These are phyloP conservation scores for Lanistes nyassanus DNA, from an alignment of 1,140 invertebrate species.

Conservation along the genomic window DNA sequence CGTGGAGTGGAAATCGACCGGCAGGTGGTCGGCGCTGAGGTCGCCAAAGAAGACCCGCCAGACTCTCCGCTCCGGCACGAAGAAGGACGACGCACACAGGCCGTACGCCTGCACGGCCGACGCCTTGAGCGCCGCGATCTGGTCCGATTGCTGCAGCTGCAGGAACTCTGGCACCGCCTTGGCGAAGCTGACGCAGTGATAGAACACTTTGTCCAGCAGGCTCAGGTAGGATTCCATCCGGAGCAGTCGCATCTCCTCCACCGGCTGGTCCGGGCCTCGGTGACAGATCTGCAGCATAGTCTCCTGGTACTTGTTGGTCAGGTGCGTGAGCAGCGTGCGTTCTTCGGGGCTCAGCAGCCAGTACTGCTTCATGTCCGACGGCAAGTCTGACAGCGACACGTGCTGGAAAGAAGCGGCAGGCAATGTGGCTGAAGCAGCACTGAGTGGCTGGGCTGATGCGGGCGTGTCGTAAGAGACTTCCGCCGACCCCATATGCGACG, in stretches of 20 bases:
- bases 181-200: conserved; percentile 11
- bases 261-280: background rate
- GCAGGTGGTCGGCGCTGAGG: background rate
- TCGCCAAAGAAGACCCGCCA: conserved; percentile 5
- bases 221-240: conserved; percentile 10
- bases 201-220: background rate
- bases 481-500: too few species aligned
- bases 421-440: too few species aligned
- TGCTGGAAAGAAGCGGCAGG: background rate
- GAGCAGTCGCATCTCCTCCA: background rate
- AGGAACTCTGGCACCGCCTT: conserved; percentile 19
- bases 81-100: background rate
- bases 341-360: background rate
- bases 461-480: too few species aligned
- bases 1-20: background rate
- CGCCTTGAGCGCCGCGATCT: conserved; percentile 20
- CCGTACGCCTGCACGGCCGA: conserved; percentile 9
- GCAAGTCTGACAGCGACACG: background rate
- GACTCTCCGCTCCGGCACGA: conserved; percentile 2
- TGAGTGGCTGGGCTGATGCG: too few species aligned
- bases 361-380: conserved; percentile 17
- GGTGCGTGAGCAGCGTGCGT: background rate
- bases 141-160: background rate
- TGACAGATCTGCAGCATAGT: background rate
- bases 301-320: conserved; percentile 16